These are phyloP conservation scores for Philhelius pedissequus DNA, from an alignment of 2,888 invertebrate genomes.

Conservation along the genomic window DNA sequence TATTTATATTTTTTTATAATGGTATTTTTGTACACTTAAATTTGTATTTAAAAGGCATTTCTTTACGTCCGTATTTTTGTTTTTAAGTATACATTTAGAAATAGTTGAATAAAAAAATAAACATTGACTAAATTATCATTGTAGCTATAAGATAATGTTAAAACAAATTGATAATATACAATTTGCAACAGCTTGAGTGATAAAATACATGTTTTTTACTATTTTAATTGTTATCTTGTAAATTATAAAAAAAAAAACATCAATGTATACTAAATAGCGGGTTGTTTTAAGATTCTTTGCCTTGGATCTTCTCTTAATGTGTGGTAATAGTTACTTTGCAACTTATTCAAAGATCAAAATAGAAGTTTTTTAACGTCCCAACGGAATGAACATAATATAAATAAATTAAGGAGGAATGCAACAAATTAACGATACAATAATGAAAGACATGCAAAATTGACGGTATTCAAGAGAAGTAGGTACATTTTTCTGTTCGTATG, in stretches of 20 bases:
- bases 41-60: slow-evolving; percentile 26
- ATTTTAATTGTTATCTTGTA: neutral
- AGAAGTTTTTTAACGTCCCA: too few species aligned
- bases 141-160: neutral
- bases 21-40: slow-evolving; percentile 27
- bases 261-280: neutral
- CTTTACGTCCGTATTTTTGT: slow-evolving; percentile 4
- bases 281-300: neutral
- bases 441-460: too few species aligned
- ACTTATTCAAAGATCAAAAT: too few species aligned
- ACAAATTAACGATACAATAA: too few species aligned
- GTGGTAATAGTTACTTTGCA: too few species aligned
- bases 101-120: neutral
- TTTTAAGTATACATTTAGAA: neutral
- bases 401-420: too few species aligned
- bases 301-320: neutral
- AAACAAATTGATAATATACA: neutral
- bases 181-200: neutral
- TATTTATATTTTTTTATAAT: slow-evolving; percentile 40
- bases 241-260: too few species aligned
- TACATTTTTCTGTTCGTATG: too few species aligned
- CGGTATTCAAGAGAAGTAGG: too few species aligned
- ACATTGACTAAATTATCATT: neutral
- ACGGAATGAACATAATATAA: too few species aligned
- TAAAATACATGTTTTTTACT: neutral